Evolutionary conservation across 2,888 invertebrate species (phyloP).

Genomic region (Tachina fera): DNA sequence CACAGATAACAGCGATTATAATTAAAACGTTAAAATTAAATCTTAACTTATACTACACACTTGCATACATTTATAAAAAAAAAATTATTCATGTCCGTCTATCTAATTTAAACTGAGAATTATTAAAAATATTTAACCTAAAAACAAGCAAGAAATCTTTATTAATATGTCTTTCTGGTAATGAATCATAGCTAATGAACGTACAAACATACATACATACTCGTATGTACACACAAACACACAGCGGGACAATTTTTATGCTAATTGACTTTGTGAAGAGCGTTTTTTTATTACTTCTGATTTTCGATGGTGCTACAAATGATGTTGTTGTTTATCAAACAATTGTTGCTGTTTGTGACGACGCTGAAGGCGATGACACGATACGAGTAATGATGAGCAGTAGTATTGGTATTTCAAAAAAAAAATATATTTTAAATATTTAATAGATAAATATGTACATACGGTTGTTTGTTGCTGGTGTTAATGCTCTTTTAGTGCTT

Average conservation of each 20-base stretch:
- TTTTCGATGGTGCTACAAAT: constrained; percentile 17
- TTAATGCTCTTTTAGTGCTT: not conserved
- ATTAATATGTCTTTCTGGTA: constrained; percentile 32
- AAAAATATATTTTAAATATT: constrained; percentile 40
- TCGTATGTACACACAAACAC: constrained; percentile 1
- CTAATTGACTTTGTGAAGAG: constrained; percentile 21
- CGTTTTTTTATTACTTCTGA: constrained; percentile 39
- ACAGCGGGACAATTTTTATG: constrained; percentile 37
- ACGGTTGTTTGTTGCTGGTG: not conserved
- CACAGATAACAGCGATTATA: not conserved
- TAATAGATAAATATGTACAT: constrained; percentile 7
- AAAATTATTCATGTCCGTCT: not conserved
- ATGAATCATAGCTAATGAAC: constrained; percentile 41
- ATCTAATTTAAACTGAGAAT: constrained; percentile 22
- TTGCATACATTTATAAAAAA: no score
- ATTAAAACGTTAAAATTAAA: not conserved
- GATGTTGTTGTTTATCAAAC: not conserved
- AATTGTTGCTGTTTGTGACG: constrained; percentile 12
- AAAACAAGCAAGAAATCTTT: constrained; percentile 38
- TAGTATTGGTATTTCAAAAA: constrained; percentile 30
- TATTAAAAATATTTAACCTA: constrained; percentile 14
- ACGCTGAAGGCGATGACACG: not conserved
- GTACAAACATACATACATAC: not conserved
- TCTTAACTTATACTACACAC: not conserved
- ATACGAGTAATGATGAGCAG: constrained; percentile 5